Base-by-base conservation (phyloP, 2,888 invertebrate species). In the Stictocephala bisonia region DNA sequence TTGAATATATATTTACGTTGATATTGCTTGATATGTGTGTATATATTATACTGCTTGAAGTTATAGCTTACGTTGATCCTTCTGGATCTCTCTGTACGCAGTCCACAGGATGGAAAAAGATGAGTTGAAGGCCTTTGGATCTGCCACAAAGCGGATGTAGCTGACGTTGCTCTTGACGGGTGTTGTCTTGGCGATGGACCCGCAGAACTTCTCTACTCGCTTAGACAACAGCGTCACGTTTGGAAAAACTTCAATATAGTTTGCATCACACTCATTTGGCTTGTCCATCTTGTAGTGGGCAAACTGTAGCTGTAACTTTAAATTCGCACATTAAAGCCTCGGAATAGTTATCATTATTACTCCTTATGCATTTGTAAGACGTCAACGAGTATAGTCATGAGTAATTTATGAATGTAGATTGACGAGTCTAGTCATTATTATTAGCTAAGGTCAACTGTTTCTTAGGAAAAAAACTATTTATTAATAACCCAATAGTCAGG, bases 241-340 rank as follows among this genome's bases (percentile, higher is more conserved):
- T 3, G 86, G 87, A 83, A 92, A 93, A 75, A 93, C 87, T 82
- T 93, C 91, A 77, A 93, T 86, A 82, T 91, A 93, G 84, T 93
- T 93, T 73, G 87, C 87, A 67, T 90, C 90, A 82, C 93, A 93
- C 81, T 93, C 92, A 84, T 93, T 93, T 24, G 93, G 93, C 79
- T 88, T 89, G 60, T 87, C 87, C 80, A 93, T 85, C 72, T 86
- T 84, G 83, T 93, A 93, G 51, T 84, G 84, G 76, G 86, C 83
- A 83, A 93, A 93, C 77, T 88, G 87, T 74, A 93, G 84, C 81
- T 90, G 90, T 80, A 93, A 90, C 92, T 93, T 84, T 15, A 80
- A 80, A 56, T 18, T 13, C 64, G 24, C 53, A n/a, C 20, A 0
- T n/a, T n/a, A n/a, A n/a, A n/a, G n/a, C n/a, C n/a, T n/a, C n/a